Base-by-base conservation (phyloP, 2,113 vertebrate genomes). In the Nycticryphes semicollaris region DNA sequence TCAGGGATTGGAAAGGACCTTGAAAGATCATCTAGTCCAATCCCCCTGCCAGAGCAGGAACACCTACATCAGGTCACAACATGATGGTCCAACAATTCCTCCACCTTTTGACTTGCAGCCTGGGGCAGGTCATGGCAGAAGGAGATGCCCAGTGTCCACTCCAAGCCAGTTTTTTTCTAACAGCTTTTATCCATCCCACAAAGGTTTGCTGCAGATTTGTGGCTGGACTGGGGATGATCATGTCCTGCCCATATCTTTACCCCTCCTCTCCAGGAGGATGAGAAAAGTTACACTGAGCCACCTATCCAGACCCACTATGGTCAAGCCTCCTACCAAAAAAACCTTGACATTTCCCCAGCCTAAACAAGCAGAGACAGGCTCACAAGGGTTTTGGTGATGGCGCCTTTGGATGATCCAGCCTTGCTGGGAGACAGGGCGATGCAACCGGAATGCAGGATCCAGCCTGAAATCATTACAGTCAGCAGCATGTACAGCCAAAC, bases 401-500 rank as follows among this genome's bases (percentile, higher is more conserved):
- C 7, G 1, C 20, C 15, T 75, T 69, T 12, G 45, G 50, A 70
- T 35, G 50, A 75, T 35, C 39, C 56, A 35, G 66, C 45, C 39
- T 45, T 86, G 50, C 89, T 73, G 1, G 3, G 92, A 78, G 57
- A 83, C 92, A 70, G 31, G 25, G 84, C 3, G 56, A 76, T 56
- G 83, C 76, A 48, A 43, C 16, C 6, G 11, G 82, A 70, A 76
- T 50, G 85, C 28, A 3, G 85, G 89, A 68, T 90, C 47, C 85
- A 87, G 73, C 63, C 86, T 51, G 73, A 51, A 90, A 63, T 33
- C 77, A 24, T 80, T 35, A 27, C 62, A 25, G 87, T 4, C 75
- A 69, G 93, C 93, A 84, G 90, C 64, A 1, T 67, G 79, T 82
- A 16, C 87, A 79, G 90, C 93, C 95, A 96, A 77, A 64, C 43